These are phyloP conservation scores for Artibeus lituratus DNA, from an alignment of 2,797 vertebrate genomes.

Conservation along the genomic window DNA sequence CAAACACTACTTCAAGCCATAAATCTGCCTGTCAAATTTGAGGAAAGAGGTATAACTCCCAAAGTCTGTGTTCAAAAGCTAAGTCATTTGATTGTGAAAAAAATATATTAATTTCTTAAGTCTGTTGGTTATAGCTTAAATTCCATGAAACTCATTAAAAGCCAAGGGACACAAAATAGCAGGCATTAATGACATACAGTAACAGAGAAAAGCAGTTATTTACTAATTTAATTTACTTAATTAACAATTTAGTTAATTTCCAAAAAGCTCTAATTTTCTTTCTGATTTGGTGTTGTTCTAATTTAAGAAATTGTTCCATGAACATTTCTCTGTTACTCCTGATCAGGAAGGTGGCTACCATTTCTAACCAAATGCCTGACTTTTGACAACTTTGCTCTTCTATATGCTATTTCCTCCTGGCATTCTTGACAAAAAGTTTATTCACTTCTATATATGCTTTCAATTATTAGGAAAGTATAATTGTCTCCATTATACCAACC, in stretches of 20 bases:
- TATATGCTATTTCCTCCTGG: background rate
- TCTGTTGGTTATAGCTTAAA: background rate
- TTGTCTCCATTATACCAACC: background rate
- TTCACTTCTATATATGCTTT: background rate
- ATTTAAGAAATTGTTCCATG: background rate
- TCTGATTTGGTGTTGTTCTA: background rate
- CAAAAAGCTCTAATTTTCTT: constrained; percentile 29
- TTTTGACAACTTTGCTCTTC: background rate
- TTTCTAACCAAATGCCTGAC: background rate
- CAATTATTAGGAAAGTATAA: background rate
- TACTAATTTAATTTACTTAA: constrained; percentile 49
- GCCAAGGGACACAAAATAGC: background rate
- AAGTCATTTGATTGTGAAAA: background rate
- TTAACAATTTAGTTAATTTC: constrained; percentile 42
- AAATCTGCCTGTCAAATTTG: background rate
- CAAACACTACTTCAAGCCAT: background rate
- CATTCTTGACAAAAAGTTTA: background rate
- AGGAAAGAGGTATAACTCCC: background rate
- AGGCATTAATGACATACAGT: background rate
- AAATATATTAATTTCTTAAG: background rate
- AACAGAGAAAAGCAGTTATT: constrained; percentile 33
- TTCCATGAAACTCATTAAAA: background rate
- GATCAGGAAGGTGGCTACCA: background rate
- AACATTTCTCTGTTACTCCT: background rate
- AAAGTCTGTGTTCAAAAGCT: background rate